Evolutionary conservation across 1,140 invertebrate genomes (phyloP), one percentile per base, ranked within the genome.

Genomic region (Caenorhabditis remanei): DNA sequence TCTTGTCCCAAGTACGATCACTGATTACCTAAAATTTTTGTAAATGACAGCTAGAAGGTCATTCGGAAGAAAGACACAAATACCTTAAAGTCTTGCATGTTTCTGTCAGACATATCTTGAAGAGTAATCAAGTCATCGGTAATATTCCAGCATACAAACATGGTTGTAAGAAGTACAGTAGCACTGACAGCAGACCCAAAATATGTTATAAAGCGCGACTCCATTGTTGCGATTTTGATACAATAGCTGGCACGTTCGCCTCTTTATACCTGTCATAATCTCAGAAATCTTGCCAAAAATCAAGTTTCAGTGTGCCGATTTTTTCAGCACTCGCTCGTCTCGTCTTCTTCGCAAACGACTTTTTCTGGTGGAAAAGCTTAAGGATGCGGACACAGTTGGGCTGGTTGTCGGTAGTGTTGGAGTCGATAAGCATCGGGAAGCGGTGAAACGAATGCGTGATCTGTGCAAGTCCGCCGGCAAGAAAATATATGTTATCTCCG

Each of bases 401-500:
- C 84, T 88, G 21, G 87, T 88, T n/a, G 87, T 88, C 21, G 87
- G 87, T 21, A 85, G 56, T 53, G 82, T 84, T 14, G 86, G 75
- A 32, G 55, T 87, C 46, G 82, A 87, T 53, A 71, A 71, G 32
- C 86, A 87, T 75, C 71, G 79, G 3, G 88, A 89, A 61, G 87
- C 88, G 19, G 84, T 89, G 11, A 48, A 88, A 55, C 84, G 88
- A 56, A 85, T 89, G 88, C 83, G 88, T 16, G 83, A 83, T 16
- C 87, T 89, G 7, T 88, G 87, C 84, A 89, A 89, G 56, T n/a
- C 21, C 41, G 83, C 87, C 24, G 86, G 83, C 19, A 89, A 89
- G 85, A 85, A 89, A 55, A 61, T 89, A 11, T 89, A 89, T 55
- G 88, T 89, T 21, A 88, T 89, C 61, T 89, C 88, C 3, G 88